These are phyloP conservation scores for Saturnia pavonia DNA, from an alignment of 2,888 invertebrate genomes.

Conservation along the genomic window DNA sequence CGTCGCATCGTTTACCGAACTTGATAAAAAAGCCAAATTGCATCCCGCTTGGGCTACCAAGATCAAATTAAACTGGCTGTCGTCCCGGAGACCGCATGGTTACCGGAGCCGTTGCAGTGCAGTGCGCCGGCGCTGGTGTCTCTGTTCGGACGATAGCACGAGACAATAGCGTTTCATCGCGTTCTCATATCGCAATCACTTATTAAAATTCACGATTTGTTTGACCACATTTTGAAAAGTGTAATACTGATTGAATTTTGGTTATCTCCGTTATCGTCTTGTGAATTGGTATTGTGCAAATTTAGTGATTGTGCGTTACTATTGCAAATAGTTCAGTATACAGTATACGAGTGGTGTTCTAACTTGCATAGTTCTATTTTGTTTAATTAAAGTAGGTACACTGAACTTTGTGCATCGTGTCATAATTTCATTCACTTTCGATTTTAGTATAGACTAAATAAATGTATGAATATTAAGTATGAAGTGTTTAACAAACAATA, in stretches of 20 bases:
- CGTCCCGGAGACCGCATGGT: conserved; percentile 39
- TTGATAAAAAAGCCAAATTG: conserved; percentile 66
- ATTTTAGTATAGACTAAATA: neutral
- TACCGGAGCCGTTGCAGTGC: conserved; percentile 51
- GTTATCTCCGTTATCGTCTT: conserved; percentile 26
- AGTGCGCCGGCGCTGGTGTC: conserved; percentile 70
- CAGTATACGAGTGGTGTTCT: conserved; percentile 39
- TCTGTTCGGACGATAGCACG: conserved; percentile 65
- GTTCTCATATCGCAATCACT: conserved; percentile 49
- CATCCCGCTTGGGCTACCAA: conserved; percentile 63
- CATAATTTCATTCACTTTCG: neutral
- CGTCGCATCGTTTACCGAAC: conserved; percentile 48
- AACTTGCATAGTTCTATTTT: conserved; percentile 36
- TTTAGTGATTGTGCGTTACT: conserved; percentile 45
- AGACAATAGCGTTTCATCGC: conserved; percentile 47
- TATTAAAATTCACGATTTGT: conserved; percentile 31
- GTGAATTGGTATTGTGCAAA: conserved; percentile 33
- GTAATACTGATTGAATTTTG: conserved; percentile 27
- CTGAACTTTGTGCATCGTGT: conserved; percentile 30
- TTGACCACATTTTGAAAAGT: conserved; percentile 39
- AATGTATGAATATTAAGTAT: neutral
- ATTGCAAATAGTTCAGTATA: conserved; percentile 36
- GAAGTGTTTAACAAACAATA: neutral
- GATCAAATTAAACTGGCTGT: conserved; percentile 62
- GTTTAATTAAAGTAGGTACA: conserved; percentile 47